Evolutionary conservation across 2,113 vertebrate genomes (phyloP).

Genomic region (Apaloderma vittatum): DNA sequence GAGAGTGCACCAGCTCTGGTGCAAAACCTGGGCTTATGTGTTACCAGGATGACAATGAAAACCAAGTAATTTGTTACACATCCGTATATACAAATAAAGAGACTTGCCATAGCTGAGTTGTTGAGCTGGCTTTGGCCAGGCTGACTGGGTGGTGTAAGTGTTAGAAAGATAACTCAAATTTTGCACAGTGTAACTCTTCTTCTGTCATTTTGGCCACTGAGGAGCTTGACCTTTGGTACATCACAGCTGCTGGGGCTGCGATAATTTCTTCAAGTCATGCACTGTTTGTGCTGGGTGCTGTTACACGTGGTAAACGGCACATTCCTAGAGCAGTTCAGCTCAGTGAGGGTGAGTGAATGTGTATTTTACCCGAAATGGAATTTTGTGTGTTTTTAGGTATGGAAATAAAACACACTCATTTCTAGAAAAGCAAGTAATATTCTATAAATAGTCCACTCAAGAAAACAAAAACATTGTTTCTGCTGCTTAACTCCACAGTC

Average conservation of each 20-base stretch:
- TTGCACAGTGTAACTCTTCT: background rate
- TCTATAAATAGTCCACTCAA: conserved; percentile 28
- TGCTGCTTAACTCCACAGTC: background rate
- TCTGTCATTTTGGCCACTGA: background rate
- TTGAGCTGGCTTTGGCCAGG: background rate
- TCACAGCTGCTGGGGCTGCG: background rate
- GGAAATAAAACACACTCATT: background rate
- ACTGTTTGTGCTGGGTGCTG: background rate
- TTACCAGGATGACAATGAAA: background rate
- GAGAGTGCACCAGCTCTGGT: background rate
- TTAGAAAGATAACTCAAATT: background rate
- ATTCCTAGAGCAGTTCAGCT: background rate
- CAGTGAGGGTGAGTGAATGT: background rate
- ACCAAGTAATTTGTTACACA: background rate
- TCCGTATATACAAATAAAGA: background rate
- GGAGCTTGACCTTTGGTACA: background rate
- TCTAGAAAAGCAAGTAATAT: conserved; percentile 20
- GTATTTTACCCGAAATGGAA: background rate
- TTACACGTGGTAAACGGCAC: background rate
- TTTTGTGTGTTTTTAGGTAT: conserved; percentile 18
- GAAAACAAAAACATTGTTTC: conserved; percentile 33
- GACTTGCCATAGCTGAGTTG: background rate
- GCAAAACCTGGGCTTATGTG: background rate
- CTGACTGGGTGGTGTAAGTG: background rate
- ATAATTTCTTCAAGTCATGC: background rate